Evolutionary conservation across 2,888 invertebrate species (phyloP).

Genomic region (Hirtodrosophila cameraria): DNA sequence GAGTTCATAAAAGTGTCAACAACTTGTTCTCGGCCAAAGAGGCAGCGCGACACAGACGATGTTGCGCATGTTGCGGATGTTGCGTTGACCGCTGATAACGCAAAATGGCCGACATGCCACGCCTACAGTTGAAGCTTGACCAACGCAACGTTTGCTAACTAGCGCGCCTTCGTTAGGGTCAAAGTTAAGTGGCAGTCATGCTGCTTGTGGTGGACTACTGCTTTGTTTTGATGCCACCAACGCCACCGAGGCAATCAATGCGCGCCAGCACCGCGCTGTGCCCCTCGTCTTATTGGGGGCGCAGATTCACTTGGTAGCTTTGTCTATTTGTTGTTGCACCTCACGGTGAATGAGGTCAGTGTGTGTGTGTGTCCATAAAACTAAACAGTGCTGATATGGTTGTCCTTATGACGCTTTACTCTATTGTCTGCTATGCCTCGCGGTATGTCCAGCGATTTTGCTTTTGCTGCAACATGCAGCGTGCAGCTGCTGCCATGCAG

Average conservation of each 20-base stretch:
- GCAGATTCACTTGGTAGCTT: conserved; percentile 19
- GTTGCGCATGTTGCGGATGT: not conserved
- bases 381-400: conserved; percentile 31
- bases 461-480: conserved; percentile 13
- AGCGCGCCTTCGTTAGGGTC: conserved; percentile 68
- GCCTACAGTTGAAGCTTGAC: conserved; percentile 7
- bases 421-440: conserved; percentile 38
- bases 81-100: conserved; percentile 68
- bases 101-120: conserved; percentile 54
- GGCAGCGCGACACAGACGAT: conserved; percentile 5
- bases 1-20: conserved; percentile 82
- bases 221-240: conserved; percentile 52
- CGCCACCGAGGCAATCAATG: conserved; percentile 56
- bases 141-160: conserved; percentile 37
- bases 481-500: conserved; percentile 35
- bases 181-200: conserved; percentile 69
- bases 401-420: conserved; percentile 42
- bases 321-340: conserved; percentile 24
- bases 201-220: conserved; percentile 33
- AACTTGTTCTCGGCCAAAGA: conserved; percentile 65
- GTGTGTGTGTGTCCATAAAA: conserved; percentile 37
- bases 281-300: conserved; percentile 34
- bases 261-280: conserved; percentile 11
- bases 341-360: conserved; percentile 7
- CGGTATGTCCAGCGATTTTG: conserved; percentile 21